These are phyloP conservation scores for Parnassius orleans DNA, from an alignment of 2,888 invertebrate species.

Conservation along the genomic window DNA sequence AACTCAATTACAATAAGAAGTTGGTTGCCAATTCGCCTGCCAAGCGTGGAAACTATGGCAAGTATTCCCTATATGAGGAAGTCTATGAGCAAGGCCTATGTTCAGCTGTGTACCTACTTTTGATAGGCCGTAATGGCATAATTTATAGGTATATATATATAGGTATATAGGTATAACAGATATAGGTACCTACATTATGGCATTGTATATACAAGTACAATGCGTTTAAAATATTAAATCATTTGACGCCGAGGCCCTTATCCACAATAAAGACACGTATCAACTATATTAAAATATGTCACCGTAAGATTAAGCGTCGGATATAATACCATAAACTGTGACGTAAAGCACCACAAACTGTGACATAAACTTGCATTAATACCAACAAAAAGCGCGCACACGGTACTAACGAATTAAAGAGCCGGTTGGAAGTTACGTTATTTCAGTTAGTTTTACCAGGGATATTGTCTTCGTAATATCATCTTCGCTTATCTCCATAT, in stretches of 20 bases:
- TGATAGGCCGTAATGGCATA: too few species aligned
- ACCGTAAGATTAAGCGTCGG: constrained; percentile 12
- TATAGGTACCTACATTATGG: too few species aligned
- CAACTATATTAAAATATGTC: constrained; percentile 5
- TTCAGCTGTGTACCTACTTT: too few species aligned
- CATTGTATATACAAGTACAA: too few species aligned
- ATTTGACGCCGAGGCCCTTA: constrained; percentile 8
- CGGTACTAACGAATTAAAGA: constrained; percentile 15
- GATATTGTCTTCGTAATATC: constrained; percentile 14
- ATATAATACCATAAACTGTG: constrained; percentile 18
- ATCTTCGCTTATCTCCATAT: constrained; percentile 21
- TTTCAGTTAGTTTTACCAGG: constrained; percentile 11
- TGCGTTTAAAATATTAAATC: constrained; percentile 8
- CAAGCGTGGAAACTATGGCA: too few species aligned
- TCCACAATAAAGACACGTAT: constrained; percentile 9
- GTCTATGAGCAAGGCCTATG: too few species aligned
- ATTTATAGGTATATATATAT: too few species aligned
- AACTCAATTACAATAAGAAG: too few species aligned
- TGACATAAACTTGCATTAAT: constrained; percentile 15
- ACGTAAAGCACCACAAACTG: constrained; percentile 11
- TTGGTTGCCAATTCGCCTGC: too few species aligned
- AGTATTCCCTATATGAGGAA: too few species aligned
- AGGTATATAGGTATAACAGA: too few species aligned
- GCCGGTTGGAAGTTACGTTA: constrained; percentile 5
- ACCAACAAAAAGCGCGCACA: constrained; percentile 7